These are phyloP conservation scores for Pangasianodon gigas DNA, from an alignment of 2,113 vertebrate genomes.

Conservation along the genomic window DNA sequence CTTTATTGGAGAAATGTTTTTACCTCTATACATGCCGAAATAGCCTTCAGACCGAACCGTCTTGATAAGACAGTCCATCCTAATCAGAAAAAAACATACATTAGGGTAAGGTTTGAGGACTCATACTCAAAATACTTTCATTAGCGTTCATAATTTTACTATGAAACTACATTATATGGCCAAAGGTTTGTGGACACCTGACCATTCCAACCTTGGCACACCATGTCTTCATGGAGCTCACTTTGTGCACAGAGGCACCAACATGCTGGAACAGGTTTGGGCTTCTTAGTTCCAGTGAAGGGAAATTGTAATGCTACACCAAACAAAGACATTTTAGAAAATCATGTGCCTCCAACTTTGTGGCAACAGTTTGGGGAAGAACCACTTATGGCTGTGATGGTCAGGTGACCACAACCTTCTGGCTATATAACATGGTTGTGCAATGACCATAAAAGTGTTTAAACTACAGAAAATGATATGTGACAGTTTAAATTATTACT, in stretches of 20 bases:
- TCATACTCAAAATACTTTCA: not conserved
- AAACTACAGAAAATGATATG: not conserved
- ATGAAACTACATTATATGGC: not conserved
- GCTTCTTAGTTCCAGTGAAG: not conserved
- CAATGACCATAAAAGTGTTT: not conserved
- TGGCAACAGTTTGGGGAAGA: not conserved
- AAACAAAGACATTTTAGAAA: too few species aligned
- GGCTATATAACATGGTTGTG: not conserved
- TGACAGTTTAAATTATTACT: not conserved
- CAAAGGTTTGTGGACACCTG: not conserved
- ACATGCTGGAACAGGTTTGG: not conserved
- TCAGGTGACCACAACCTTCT: not conserved
- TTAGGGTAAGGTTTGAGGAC: not conserved
- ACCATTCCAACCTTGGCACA: not conserved
- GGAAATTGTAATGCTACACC: not conserved
- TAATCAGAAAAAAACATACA: conserved; percentile 51
- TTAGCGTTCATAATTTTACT: not conserved
- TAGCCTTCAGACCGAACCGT: conserved; percentile 81
- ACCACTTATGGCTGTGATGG: not conserved
- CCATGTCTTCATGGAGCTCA: too few species aligned
- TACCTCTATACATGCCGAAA: conserved; percentile 88
- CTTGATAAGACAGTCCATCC: conserved; percentile 82
- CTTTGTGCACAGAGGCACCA: not conserved
- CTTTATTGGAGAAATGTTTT: conserved; percentile 38
- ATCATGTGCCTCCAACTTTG: not conserved